Evolutionary conservation across 1,140 invertebrate genomes (phyloP), one percentile per base, ranked within the genome.

Genomic region (Drosophila triauraria): DNA sequence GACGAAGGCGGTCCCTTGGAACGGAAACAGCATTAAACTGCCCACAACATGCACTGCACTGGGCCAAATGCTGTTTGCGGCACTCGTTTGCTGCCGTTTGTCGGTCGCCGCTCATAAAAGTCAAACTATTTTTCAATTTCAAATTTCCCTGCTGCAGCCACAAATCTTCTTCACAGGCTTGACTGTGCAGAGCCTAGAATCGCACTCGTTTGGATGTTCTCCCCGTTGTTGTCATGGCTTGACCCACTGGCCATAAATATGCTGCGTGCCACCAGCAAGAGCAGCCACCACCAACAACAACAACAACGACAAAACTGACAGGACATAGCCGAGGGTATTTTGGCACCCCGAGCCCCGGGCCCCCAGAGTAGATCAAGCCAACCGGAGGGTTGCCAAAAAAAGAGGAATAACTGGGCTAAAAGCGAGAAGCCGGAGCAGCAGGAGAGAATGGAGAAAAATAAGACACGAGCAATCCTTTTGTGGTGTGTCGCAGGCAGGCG

Each of bases 41-140:
- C 58, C 59, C 75, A 56, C 76, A 74, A 75, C 77, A 80, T 65
- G 60, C 68, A 78, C 35, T 65, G 68, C 76, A 78, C 42, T 40
- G 60, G 71, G 53, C 51, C 51, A 71, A 69, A 69, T 44, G 53
- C 23, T 61, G 48, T 53, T 58, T 63, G 70, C 47, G 53, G 48
- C 30, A 59, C 61, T 50, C 50, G 70, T 68, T 63, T 68, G 51
- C 54, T 80, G 53, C 70, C 61, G 57, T 75, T 90, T 85, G 82
- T 82, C 67, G 75, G 79, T 74, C 60, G 78, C 63, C 81, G 79
- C 85, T 90, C 85, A 90, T 90, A 90, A 90, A 90, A 90, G 85
- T 90, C 86, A 71, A 90, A 90, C 85, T 90, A 90, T 90, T 90
- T 90, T 85, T 90, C 85, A 90, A 90, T 90, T 90, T 90, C 85